Conservation (phyloP, 2,888 invertebrate species). For the Antheraea yamamai region DNA sequence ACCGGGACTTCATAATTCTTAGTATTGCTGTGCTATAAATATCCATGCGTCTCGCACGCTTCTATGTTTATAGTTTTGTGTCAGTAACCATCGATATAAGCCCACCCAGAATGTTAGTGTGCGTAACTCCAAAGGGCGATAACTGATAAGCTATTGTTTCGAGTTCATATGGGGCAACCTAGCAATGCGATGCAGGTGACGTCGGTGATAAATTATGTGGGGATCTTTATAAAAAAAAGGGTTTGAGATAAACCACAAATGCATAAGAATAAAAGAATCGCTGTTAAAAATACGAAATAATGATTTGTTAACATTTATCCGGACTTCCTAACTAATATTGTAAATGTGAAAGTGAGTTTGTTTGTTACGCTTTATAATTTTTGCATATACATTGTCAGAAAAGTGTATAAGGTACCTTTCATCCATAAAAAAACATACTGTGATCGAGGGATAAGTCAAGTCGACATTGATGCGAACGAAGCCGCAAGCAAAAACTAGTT, state of each 20-base stretch:
- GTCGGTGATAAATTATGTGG: constrained; percentile 45
- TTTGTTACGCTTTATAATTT: too few species aligned
- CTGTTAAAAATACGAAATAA: neutral
- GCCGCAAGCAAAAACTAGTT: neutral
- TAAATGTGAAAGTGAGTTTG: too few species aligned
- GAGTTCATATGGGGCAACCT: constrained; percentile 41
- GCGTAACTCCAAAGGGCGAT: constrained; percentile 49
- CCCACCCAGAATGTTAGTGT: constrained; percentile 68
- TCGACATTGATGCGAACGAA: too few species aligned
- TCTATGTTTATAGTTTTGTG: constrained; percentile 37
- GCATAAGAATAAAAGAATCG: neutral
- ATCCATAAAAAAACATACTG: too few species aligned
- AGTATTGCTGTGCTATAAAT: constrained; percentile 66
- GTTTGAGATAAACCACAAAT: constrained; percentile 6
- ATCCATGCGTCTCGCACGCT: constrained; percentile 49
- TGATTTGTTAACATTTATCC: too few species aligned
- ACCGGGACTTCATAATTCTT: constrained; percentile 54
- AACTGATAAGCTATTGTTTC: constrained; percentile 63
- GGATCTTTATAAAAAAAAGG: constrained; percentile 7
- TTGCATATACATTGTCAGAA: too few species aligned
- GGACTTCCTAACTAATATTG: too few species aligned
- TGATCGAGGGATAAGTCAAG: too few species aligned
- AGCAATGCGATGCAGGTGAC: constrained; percentile 56
- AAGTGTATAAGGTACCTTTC: too few species aligned
- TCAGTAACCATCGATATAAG: constrained; percentile 42